Conservation (phyloP, 2,888 invertebrate species). For the Branchipolynoe longqiensis region DNA sequence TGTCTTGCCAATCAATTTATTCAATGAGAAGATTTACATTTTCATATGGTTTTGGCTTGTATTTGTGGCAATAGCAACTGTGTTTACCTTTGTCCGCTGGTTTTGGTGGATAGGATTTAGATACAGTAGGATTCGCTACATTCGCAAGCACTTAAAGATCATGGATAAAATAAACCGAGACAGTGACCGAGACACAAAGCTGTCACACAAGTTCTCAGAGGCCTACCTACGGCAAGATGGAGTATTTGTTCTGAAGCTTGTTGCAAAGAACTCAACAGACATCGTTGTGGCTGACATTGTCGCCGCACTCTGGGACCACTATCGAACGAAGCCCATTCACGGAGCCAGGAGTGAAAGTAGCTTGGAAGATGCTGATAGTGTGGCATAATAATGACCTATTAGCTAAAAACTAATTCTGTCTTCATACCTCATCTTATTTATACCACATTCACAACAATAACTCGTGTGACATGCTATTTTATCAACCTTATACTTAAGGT, state of each 20-base stretch:
- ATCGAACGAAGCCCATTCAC: constrained; percentile 68
- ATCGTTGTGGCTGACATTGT: constrained; percentile 71
- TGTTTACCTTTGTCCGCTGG: constrained; percentile 82
- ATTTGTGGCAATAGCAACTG: constrained; percentile 82
- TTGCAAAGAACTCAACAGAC: constrained; percentile 71
- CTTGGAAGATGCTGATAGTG: constrained; percentile 54
- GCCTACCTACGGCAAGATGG: constrained; percentile 70
- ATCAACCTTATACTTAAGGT: no score
- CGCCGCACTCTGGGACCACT: constrained; percentile 71
- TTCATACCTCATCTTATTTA: neutral
- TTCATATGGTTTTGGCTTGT: constrained; percentile 84
- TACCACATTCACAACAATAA: no score
- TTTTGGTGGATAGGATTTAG: constrained; percentile 81
- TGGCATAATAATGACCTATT: constrained; percentile 13
- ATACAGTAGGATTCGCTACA: constrained; percentile 80
- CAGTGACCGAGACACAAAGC: constrained; percentile 68
- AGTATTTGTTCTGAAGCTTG: constrained; percentile 69
- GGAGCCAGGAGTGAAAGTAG: constrained; percentile 50
- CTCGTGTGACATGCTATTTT: no score
- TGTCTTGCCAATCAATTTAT: constrained; percentile 77
- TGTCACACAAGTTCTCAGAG: constrained; percentile 70
- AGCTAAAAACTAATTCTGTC: neutral
- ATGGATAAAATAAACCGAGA: constrained; percentile 77
- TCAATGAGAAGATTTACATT: constrained; percentile 81
- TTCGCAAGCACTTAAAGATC: constrained; percentile 82